These are phyloP conservation scores for Aproaerema taeniolella DNA, from an alignment of 2,888 invertebrate species.

Conservation along the genomic window DNA sequence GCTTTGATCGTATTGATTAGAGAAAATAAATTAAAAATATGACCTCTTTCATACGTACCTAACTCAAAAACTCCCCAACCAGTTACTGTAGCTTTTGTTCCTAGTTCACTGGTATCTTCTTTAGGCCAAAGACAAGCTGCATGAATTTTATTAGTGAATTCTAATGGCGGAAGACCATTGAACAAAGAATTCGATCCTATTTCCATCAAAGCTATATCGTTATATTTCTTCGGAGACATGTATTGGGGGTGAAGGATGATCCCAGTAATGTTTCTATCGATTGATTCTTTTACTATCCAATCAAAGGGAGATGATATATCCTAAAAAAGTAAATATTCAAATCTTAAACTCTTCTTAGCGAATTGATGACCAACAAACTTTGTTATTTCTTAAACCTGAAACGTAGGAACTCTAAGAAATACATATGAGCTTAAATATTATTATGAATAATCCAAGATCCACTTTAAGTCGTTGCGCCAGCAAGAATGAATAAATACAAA, in stretches of 20 bases:
- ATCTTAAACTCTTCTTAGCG: too few species aligned
- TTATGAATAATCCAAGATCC: neutral
- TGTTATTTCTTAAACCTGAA: neutral
- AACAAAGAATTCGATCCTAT: too few species aligned
- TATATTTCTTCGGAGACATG: conserved; percentile 25
- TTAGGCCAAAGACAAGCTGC: conserved; percentile 29
- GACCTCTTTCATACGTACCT: neutral
- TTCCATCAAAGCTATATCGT: conserved; percentile 28
- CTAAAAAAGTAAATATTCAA: neutral
- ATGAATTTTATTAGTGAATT: conserved; percentile 19
- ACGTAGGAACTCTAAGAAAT: neutral
- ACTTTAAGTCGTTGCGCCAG: too few species aligned
- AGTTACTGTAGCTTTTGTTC: conserved; percentile 23
- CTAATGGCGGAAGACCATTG: too few species aligned
- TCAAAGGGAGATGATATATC: neutral
- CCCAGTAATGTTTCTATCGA: conserved; percentile 3
- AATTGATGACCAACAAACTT: too few species aligned
- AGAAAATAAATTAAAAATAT: too few species aligned
- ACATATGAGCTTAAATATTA: neutral
- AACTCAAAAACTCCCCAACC: conserved; percentile 23
- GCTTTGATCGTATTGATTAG: too few species aligned
- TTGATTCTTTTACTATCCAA: too few species aligned
- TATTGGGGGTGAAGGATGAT: conserved; percentile 25
- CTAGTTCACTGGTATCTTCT: too few species aligned
- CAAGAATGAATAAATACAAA: too few species aligned